Base-by-base conservation (phyloP, 2,888 invertebrate species). In the Polietes domitor region DNA sequence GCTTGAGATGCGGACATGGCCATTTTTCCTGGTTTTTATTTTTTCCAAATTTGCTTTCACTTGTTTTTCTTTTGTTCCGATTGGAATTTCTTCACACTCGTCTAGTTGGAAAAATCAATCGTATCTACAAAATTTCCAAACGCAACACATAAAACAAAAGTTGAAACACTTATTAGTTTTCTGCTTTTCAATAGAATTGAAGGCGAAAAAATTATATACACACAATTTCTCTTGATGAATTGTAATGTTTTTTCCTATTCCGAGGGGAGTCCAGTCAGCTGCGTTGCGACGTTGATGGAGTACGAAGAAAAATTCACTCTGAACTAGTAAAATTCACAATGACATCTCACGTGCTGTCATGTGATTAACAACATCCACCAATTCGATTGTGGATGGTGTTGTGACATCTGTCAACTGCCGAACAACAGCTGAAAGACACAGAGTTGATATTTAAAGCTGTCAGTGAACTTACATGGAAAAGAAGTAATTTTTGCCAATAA, bases 1-100 rank as follows among this genome's bases (percentile, higher is more conserved):
- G 96, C 97, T 93, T 95, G 94, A 68, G 89, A 88, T 86, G 91
- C 88, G 86, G 89, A 89, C 86, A 92, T 89, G 84, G 88, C 86
- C 88, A 90, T 89, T 86, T 88, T 88, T 61, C 73, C 37, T 77
- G 24, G 43, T 21, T 71, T 68, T 77, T 68, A 43, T 63, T 50
- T 71, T 68, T 65, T 50, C 71, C 24, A 50, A 63, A 58, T 41
- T 65, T 50, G 68, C 47, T 80, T 80, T 12, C 63, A 81, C 61
- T 83, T 83, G 77, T 75, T 75, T 79, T 85, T 82, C 58, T 83
- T 82, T 53, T 15, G 71, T 85, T 83, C 85, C 76, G 83, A 85
- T 85, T 83, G 79, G 80, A 85, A 82, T 77, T 83, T 83, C 79
- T 63, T 75, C 78, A 77, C 53, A 71, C 75, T 78, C 78, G 26